phyloP scores from a whole-genome alignment of 2,113 vertebrate genomes.

The Cichladusa arquata region DNA sequence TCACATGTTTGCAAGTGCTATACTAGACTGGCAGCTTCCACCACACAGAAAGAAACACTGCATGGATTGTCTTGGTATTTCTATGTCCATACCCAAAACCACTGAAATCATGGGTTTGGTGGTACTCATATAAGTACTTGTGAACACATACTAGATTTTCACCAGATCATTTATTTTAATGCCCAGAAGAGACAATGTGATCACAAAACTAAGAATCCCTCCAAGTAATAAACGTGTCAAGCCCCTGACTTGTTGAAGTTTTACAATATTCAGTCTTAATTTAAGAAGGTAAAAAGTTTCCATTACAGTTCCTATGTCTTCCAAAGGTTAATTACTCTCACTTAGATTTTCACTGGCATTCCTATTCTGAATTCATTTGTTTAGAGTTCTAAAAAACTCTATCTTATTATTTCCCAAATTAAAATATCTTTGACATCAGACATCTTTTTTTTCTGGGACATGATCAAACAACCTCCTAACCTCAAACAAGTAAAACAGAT shows the following conservation, averaged over 20 bases:
- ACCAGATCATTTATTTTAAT: background rate
- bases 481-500: background rate
- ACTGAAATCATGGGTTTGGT: background rate
- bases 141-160: background rate
- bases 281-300: background rate
- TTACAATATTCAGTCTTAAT: background rate
- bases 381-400: background rate
- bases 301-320: background rate
- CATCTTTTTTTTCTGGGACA: background rate
- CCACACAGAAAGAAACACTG: background rate
- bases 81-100: background rate
- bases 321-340: background rate
- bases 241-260: background rate
- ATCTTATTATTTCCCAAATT: background rate
- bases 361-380: background rate
- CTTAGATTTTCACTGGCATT: background rate
- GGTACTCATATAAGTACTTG: background rate
- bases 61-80: background rate
- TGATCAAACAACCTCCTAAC: background rate
- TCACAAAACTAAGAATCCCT: background rate
- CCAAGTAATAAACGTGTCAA: background rate
- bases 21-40: background rate
- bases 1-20: background rate
- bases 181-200: background rate
- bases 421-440: background rate